These are phyloP conservation scores for Anableps anableps DNA, from an alignment of 2,797 vertebrate species.

Conservation along the genomic window DNA sequence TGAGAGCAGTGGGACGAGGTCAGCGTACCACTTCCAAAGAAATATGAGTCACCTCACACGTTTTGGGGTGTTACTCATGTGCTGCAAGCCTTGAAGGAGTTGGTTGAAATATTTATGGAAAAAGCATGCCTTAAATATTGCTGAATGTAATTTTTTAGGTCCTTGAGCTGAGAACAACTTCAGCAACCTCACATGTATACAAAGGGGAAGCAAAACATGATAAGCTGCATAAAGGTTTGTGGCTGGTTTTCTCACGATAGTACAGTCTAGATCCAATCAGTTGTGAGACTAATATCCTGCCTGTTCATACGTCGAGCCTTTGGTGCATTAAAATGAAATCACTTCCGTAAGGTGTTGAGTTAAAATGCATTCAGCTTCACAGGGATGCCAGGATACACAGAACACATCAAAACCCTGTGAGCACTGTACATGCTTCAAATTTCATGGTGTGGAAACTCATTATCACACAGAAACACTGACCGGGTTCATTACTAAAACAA, in stretches of 20 bases:
- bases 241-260: conserved; percentile 34
- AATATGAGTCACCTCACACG: conserved; percentile 15
- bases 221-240: conserved; percentile 45
- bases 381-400: conserved; percentile 34
- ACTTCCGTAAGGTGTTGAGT: conserved; percentile 4
- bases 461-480: conserved; percentile 21
- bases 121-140: conserved; percentile 2
- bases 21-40: conserved; percentile 15
- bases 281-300: conserved; percentile 55
- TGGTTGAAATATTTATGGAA: conserved; percentile 22
- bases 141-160: conserved; percentile 40
- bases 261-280: conserved; percentile 19
- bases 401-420: neutral
- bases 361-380: conserved; percentile 29
- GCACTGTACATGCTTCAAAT: neutral
- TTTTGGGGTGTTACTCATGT: conserved; percentile 1
- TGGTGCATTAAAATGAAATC: conserved; percentile 10
- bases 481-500: conserved; percentile 34
- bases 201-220: conserved; percentile 19
- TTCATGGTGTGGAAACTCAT: conserved; percentile 21
- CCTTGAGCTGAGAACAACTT: conserved; percentile 22
- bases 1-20: conserved; percentile 13
- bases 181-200: conserved; percentile 4
- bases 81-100: conserved; percentile 8
- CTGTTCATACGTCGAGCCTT: conserved; percentile 24